Evolutionary conservation across 1,140 invertebrate species (phyloP).

Genomic region (Drosophila eugracilis): DNA sequence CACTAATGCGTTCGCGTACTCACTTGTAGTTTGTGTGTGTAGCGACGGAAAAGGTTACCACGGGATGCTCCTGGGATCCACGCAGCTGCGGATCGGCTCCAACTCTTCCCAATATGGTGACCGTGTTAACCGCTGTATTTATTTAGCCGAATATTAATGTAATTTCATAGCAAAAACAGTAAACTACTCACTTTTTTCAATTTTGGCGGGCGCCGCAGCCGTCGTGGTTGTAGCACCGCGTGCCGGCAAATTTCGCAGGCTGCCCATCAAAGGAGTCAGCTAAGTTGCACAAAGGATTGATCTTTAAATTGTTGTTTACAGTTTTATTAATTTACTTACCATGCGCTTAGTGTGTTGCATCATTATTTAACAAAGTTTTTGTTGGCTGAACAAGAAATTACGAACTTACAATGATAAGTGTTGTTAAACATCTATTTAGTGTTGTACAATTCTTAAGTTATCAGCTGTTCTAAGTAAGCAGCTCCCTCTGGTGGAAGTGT

Average conservation of each 20-base stretch:
- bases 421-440: background rate
- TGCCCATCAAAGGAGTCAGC: slow-evolving; percentile 54
- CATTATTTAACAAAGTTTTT: slow-evolving; percentile 44
- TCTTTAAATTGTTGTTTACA: too few species aligned
- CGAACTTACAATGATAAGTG: too few species aligned
- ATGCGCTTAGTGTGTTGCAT: slow-evolving; percentile 70
- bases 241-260: slow-evolving; percentile 49
- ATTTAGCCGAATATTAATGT: slow-evolving; percentile 1
- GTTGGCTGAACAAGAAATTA: slow-evolving; percentile 6
- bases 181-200: slow-evolving; percentile 76
- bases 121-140: slow-evolving; percentile 93
- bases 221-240: slow-evolving; percentile 55
- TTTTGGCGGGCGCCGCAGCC: slow-evolving; percentile 69
- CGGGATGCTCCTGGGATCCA: slow-evolving; percentile 92
- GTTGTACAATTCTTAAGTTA: background rate
- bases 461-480: background rate
- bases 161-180: background rate
- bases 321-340: slow-evolving; percentile 25
- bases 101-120: slow-evolving; percentile 93
- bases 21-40: slow-evolving; percentile 93
- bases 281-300: background rate
- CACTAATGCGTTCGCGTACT: slow-evolving; percentile 6
- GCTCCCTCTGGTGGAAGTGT: background rate
- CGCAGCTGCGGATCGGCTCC: slow-evolving; percentile 94
- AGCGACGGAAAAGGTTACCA: slow-evolving; percentile 95